Evolutionary conservation across 53 echinoderm and acorn worm genomes (phyloP).

Genomic region (Crossaster papposus): DNA sequence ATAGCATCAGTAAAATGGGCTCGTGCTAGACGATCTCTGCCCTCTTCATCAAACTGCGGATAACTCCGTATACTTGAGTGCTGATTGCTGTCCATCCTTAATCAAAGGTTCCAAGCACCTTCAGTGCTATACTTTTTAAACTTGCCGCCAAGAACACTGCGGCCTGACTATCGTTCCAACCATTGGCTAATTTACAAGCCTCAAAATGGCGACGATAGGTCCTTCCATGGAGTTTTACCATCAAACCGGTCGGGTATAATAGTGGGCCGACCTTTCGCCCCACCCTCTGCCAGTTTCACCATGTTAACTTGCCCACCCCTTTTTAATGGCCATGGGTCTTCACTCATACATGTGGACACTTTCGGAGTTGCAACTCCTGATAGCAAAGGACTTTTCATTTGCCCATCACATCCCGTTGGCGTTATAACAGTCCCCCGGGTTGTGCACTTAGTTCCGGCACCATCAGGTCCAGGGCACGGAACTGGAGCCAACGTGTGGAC

Average conservation of each 20-base stretch:
- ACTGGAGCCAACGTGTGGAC: not conserved
- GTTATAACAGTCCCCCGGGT: not conserved
- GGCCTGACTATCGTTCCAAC: slow-evolving; percentile 21
- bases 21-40: too few species aligned
- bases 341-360: not conserved
- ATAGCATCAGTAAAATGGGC: slow-evolving; percentile 60
- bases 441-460: not conserved
- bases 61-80: slow-evolving; percentile 25
- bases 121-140: slow-evolving; percentile 18
- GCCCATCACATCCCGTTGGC: too few species aligned
- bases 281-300: not conserved
- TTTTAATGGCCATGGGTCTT: too few species aligned
- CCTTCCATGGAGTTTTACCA: too few species aligned
- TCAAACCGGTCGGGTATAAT: too few species aligned
- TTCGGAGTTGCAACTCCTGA: not conserved
- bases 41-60: slow-evolving; percentile 39
- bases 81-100: too few species aligned
- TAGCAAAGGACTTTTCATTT: not conserved
- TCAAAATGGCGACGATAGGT: too few species aligned
- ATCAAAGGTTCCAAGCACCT: too few species aligned
- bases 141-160: slow-evolving; percentile 27
- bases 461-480: not conserved
- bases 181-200: slow-evolving; percentile 34
- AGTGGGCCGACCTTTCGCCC: slow-evolving; percentile 23
- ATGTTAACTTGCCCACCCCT: not conserved